Evolutionary conservation across 2,797 vertebrate species (phyloP).

Genomic region (Phoxinus dragarum): DNA sequence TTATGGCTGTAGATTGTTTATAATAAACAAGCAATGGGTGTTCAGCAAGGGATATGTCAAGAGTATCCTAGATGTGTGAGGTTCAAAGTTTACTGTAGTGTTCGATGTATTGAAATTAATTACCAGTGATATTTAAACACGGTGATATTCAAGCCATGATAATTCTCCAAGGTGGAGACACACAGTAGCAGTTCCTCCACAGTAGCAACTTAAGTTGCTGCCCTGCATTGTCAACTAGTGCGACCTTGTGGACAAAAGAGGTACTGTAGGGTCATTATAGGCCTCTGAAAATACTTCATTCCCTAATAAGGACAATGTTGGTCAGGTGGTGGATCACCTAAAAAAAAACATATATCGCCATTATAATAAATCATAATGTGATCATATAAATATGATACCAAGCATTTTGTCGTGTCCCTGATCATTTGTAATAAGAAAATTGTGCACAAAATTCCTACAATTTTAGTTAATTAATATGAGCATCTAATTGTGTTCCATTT

Average conservation of each 20-base stretch:
- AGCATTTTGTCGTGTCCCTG: neutral
- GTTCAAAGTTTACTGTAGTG: neutral
- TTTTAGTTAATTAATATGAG: neutral
- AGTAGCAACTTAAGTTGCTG: conserved; percentile 38
- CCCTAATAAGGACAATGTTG: neutral
- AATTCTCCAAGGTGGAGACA: neutral
- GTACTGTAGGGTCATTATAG: conserved; percentile 15
- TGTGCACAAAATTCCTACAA: neutral
- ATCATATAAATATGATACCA: neutral
- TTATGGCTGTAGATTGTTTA: neutral
- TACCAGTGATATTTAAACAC: neutral
- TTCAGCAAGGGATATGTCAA: neutral
- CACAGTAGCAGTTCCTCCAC: conserved; percentile 21
- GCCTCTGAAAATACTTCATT: neutral
- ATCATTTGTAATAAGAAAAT: neutral
- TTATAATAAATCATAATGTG: neutral
- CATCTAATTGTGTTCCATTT: neutral
- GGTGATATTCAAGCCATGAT: neutral
- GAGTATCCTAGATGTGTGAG: neutral
- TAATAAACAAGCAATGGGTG: neutral
- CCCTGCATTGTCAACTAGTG: conserved; percentile 25
- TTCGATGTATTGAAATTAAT: neutral
- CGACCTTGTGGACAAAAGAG: conserved; percentile 33
- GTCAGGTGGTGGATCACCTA: neutral
- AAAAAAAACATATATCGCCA: neutral